phyloP scores from a whole-genome alignment of 2,888 invertebrate species.

The Hemistola chrysoprasaria region DNA sequence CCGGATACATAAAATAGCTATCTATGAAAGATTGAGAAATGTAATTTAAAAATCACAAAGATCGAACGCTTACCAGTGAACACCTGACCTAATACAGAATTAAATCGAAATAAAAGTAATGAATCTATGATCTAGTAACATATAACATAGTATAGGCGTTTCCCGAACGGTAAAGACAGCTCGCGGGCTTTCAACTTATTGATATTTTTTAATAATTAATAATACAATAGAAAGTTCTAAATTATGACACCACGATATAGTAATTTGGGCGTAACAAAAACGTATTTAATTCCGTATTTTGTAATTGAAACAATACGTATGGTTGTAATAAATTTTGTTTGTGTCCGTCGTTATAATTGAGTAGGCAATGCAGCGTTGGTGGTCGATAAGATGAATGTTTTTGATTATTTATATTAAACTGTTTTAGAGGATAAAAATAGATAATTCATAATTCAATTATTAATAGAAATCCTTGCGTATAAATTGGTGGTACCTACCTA shows the following conservation, averaged over 20 bases:
- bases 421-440: too few species aligned
- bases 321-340: slow-evolving; percentile 59
- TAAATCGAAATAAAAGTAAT: slow-evolving; percentile 41
- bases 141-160: slow-evolving; percentile 69
- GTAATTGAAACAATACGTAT: slow-evolving; percentile 77
- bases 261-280: slow-evolving; percentile 73
- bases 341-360: slow-evolving; percentile 60
- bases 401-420: slow-evolving; percentile 41
- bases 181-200: slow-evolving; percentile 58
- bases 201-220: slow-evolving; percentile 69
- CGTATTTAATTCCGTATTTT: slow-evolving; percentile 68
- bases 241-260: slow-evolving; percentile 60
- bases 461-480: too few species aligned
- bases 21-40: too few species aligned
- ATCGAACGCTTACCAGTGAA: not conserved
- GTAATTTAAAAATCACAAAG: too few species aligned
- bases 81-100: slow-evolving; percentile 13
- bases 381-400: slow-evolving; percentile 60
- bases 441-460: too few species aligned
- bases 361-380: slow-evolving; percentile 58
- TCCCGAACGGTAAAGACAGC: slow-evolving; percentile 48
- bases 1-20: too few species aligned
- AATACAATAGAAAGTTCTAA: slow-evolving; percentile 67
- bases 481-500: too few species aligned
- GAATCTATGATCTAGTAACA: too few species aligned